phyloP scores from a whole-genome alignment of 64 coral and sea anemone species.

The Astreopora myriophthalma region DNA sequence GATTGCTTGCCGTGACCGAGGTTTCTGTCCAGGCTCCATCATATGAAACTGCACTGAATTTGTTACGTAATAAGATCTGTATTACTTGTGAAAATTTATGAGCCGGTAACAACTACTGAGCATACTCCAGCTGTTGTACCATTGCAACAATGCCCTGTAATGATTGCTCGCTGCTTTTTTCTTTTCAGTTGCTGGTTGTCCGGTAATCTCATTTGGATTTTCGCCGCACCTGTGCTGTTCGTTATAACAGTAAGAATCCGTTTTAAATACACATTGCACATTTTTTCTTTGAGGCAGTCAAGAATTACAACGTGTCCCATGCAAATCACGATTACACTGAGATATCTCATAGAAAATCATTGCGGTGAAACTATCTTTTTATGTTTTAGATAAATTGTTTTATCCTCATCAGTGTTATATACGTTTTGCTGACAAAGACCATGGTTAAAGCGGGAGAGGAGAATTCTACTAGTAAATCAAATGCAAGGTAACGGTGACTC shows the following conservation, averaged over 20 bases:
- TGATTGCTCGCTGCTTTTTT: not conserved
- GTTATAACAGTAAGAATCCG: conserved; percentile 56
- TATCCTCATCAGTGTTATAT: conserved; percentile 56
- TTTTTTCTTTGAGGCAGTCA: too few relatives aligned
- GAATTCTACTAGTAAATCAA: conserved; percentile 38
- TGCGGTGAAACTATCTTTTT: not conserved
- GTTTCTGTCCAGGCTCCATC: not conserved
- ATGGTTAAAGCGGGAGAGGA: conserved; percentile 39
- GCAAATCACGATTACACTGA: too few relatives aligned
- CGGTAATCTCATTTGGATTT: conserved; percentile 54
- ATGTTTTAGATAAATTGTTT: conserved; percentile 55
- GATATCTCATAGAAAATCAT: not conserved
- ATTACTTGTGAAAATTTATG: too few relatives aligned
- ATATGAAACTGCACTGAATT: not conserved
- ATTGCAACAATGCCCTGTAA: not conserved
- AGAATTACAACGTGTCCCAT: too few relatives aligned
- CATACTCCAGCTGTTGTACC: too few relatives aligned
- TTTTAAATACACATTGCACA: not conserved
- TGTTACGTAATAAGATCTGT: too few relatives aligned
- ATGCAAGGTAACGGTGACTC: conserved; percentile 25
- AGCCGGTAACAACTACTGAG: too few relatives aligned
- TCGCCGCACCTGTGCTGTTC: conserved; percentile 58
- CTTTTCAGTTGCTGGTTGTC: conserved; percentile 65
- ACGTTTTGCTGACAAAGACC: conserved; percentile 63
- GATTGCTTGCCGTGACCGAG: not conserved